phyloP scores from a whole-genome alignment of 2,797 vertebrate genomes.

The Acanthurus lineatus region DNA sequence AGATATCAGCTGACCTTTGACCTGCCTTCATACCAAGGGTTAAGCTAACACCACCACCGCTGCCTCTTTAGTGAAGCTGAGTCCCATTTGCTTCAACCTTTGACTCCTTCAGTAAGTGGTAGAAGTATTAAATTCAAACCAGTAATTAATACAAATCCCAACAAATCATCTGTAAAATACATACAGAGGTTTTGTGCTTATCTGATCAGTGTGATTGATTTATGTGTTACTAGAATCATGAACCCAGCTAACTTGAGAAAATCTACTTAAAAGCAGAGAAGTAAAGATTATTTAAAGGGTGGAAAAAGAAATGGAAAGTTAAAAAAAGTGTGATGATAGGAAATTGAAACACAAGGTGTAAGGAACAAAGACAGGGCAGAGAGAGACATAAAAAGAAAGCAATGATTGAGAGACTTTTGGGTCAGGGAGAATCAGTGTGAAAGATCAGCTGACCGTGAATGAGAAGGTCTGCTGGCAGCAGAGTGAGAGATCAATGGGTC shows the following conservation, averaged over 20 bases:
- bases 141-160: neutral
- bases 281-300: neutral
- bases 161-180: no score
- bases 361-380: neutral
- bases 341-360: neutral
- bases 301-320: neutral
- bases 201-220: neutral
- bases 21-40: conserved; percentile 16
- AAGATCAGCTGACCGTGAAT: conserved; percentile 43
- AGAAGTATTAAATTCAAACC: neutral
- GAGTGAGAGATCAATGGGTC: conserved; percentile 47
- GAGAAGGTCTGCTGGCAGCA: neutral
- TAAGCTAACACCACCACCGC: conserved; percentile 12
- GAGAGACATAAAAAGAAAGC: conserved; percentile 2
- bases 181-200: neutral
- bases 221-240: neutral
- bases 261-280: neutral
- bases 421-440: conserved; percentile 45
- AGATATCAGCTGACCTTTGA: conserved; percentile 22
- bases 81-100: conserved; percentile 14
- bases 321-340: neutral
- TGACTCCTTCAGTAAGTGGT: neutral
- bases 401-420: conserved; percentile 15
- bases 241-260: neutral
- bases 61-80: conserved; percentile 10